A percentile compares a stretch with the other conserved stretches of the same genome.
These are phyloP conservation scores for Bradynema listronoti DNA, from an alignment of 1,140 invertebrate genomes.

Conservation along the genomic window DNA sequence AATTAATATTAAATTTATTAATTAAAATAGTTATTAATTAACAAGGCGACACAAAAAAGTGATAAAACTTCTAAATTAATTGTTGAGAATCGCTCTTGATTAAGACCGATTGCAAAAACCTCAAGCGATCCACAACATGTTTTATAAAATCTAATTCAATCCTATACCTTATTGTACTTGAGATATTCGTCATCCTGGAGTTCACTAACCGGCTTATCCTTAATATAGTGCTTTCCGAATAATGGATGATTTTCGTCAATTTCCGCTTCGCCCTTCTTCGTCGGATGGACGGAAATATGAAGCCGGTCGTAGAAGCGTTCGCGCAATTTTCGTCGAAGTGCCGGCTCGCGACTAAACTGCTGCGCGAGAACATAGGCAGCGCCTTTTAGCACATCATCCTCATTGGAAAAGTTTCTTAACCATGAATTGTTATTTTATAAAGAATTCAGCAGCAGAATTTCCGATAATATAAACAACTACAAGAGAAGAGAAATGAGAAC, in stretches of 20 bases:
- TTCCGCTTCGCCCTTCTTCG: slow-evolving; percentile 63
- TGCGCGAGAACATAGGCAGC: slow-evolving; percentile 86
- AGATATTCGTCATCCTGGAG: slow-evolving; percentile 82
- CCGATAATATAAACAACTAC: no score
- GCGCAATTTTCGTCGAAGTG: slow-evolving; percentile 72
- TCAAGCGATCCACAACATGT: no score
- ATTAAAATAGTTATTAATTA: no score
- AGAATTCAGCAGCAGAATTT: no score
- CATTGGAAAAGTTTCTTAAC: slow-evolving; percentile 18
- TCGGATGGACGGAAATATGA: slow-evolving; percentile 74
- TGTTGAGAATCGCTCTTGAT: no score
- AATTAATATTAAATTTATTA: background rate
- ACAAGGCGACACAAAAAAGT: no score
- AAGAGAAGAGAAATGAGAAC: no score
- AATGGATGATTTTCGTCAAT: slow-evolving; percentile 73
- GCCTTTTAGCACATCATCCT: slow-evolving; percentile 65
- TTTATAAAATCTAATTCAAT: background rate
- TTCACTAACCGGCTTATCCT: slow-evolving; percentile 85
- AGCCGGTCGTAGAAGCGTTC: slow-evolving; percentile 85
- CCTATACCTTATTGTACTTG: slow-evolving; percentile 59
- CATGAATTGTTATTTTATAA: slow-evolving; percentile 28
- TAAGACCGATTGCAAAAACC: no score
- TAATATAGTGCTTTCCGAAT: slow-evolving; percentile 80
- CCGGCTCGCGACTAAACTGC: slow-evolving; percentile 82
- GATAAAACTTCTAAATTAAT: no score